phyloP scores from a whole-genome alignment of 64 coral and sea anemone genomes.

The Montipora foliosa region DNA sequence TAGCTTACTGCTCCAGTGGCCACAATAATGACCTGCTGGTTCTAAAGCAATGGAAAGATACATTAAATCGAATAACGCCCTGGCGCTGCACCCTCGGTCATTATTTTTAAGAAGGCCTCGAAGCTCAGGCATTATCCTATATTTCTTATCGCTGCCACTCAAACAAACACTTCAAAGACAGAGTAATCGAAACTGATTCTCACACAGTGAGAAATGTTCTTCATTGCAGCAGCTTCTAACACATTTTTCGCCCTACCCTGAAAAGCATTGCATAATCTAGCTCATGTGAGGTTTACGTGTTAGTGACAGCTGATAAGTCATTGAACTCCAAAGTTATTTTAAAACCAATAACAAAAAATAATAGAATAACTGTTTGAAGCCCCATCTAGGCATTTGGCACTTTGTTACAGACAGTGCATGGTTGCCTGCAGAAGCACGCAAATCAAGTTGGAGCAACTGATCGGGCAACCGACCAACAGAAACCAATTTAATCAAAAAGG shows the following conservation, averaged over 20 bases:
- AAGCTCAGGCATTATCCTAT: neutral
- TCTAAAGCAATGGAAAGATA: too few species aligned
- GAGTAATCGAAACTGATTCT: neutral
- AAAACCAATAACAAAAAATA: neutral
- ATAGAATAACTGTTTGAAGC: neutral
- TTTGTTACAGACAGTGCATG: neutral
- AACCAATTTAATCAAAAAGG: conserved; percentile 2
- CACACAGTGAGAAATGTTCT: neutral
- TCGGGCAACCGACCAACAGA: neutral
- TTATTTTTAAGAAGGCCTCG: too few species aligned
- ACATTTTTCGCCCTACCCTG: neutral
- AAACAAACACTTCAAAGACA: neutral
- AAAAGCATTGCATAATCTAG: neutral
- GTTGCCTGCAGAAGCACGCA: neutral
- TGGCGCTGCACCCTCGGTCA: too few species aligned
- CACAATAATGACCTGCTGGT: too few species aligned
- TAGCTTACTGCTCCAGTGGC: too few species aligned
- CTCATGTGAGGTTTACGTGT: neutral
- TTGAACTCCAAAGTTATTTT: neutral
- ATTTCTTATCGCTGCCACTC: neutral
- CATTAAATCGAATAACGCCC: too few species aligned
- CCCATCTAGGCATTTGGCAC: neutral
- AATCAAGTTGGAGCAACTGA: neutral
- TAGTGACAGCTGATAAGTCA: neutral
- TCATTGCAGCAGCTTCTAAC: neutral